Evolutionary conservation across 1,140 invertebrate genomes (phyloP), one percentile per base, ranked within the genome.

Genomic region (Euglossa dilemma): DNA sequence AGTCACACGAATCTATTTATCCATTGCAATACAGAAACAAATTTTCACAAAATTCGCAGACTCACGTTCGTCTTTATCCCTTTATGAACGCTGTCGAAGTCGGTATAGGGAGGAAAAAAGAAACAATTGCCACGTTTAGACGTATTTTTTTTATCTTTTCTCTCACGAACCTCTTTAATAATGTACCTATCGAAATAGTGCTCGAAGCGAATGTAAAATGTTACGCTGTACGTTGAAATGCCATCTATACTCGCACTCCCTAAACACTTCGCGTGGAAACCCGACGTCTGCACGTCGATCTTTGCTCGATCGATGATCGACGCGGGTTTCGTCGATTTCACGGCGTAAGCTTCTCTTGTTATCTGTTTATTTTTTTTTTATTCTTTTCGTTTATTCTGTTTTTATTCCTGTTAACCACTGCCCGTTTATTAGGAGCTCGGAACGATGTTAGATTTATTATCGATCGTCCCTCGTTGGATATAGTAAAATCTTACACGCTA

Each of bases 401-500:
- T 28, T 61, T n/a, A 4, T 28, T 20, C 20, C 7, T 23, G 25
- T 54, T 54, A 5, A 54, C 1, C 28, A 45, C 36, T 23, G 28
- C 2, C 16, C 11, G 28, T 25, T 61, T 63, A 43, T 43, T 43
- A 57, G 63, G 59, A 56, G 69, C 18, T 80, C 50, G 70, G 78
- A 84, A 74, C 63, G 70, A 84, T 47, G 54, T 69, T 12, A 18
- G 78, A 63, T 80, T 78, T 61, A 45, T 79, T 69, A 67, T 75
- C 80, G 57, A 72, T 57, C 14, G 36, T 75, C 18, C 25, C 59
- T 81, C 63, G 63, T 74, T 64, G 59, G 50, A 66, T 57, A 84
- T 80, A 84, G 47, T 84, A 81, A 84, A 80, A 84, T 45, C 83
- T 81, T 84, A 84, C 78, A 9, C 20, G 47, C 70, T 84, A 81